phyloP scores from a whole-genome alignment of 2,113 vertebrate species.

The Uria lomvia region DNA sequence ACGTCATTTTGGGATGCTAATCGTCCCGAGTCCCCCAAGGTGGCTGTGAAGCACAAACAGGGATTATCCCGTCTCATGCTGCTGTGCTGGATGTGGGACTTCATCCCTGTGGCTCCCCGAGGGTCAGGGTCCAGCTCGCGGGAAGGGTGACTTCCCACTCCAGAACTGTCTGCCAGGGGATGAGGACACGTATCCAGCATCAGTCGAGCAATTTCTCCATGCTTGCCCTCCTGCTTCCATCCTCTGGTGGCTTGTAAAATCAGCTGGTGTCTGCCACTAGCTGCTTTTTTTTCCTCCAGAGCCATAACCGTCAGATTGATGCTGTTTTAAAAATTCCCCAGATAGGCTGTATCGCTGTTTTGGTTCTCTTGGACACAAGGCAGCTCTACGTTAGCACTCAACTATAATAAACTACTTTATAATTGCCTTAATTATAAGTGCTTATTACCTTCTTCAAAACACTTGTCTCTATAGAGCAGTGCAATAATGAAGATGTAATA shows the following conservation, averaged over 20 bases:
- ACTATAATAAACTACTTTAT: constrained; percentile 59
- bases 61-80: not conserved
- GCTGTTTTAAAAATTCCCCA: constrained; percentile 29
- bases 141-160: not conserved
- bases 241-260: constrained; percentile 31
- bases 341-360: not conserved
- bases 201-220: fast-evolving
- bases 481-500: constrained; percentile 48
- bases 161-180: not conserved
- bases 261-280: not conserved
- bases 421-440: constrained; percentile 65
- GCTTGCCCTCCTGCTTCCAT: not conserved
- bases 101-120: not conserved
- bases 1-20: not conserved
- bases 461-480: constrained; percentile 47
- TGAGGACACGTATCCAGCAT: not conserved
- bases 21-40: not conserved
- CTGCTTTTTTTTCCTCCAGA: not conserved
- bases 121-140: not conserved
- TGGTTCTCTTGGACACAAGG: constrained; percentile 40
- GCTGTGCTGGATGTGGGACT: not conserved
- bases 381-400: not conserved
- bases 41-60: not conserved
- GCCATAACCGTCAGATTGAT: constrained; percentile 22
- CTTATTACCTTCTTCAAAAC: constrained; percentile 60